A percentile compares a stretch with the other conserved stretches of the same genome.
Evolutionary conservation across 2,888 invertebrate genomes (phyloP).

Genomic region (Drosophila paranaensis): DNA sequence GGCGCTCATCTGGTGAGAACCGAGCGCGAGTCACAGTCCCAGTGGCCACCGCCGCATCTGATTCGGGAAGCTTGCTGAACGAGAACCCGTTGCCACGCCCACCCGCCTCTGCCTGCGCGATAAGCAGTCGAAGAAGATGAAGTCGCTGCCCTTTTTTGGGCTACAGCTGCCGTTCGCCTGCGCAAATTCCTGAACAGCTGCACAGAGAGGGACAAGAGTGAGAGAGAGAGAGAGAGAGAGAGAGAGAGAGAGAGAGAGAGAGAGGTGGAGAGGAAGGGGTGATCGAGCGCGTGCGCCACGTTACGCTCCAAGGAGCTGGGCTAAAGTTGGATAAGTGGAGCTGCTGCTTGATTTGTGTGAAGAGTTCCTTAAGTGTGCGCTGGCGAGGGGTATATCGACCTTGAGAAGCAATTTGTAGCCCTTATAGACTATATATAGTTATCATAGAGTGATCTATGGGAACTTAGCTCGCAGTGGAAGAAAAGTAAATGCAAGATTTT

Average conservation of each 20-base stretch:
- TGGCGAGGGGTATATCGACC: background rate
- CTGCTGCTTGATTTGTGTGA: conserved; percentile 37
- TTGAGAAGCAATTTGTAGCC: background rate
- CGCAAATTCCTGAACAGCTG: conserved; percentile 45
- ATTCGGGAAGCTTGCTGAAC: conserved; percentile 23
- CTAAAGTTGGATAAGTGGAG: conserved; percentile 24
- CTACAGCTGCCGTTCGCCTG: conserved; percentile 53
- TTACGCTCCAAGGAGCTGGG: conserved; percentile 55
- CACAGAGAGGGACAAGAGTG: background rate
- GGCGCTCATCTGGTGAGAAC: conserved; percentile 44
- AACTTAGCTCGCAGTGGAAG: too few relatives aligned
- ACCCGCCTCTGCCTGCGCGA: conserved; percentile 20
- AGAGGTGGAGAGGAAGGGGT: background rate
- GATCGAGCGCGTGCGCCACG: conserved; percentile 67
- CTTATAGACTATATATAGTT: too few relatives aligned
- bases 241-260: background rate
- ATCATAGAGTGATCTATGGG: background rate
- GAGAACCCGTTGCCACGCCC: conserved; percentile 31
- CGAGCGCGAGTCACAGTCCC: conserved; percentile 31
- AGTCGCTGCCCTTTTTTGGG: conserved; percentile 71
- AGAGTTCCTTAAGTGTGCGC: conserved; percentile 25
- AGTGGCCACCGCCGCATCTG: conserved; percentile 29
- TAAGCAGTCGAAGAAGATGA: conserved; percentile 17
- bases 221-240: background rate
- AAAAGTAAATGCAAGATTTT: too few relatives aligned